Evolutionary conservation across 2,888 invertebrate genomes (phyloP).

Genomic region (Sylvicola cinctus): DNA sequence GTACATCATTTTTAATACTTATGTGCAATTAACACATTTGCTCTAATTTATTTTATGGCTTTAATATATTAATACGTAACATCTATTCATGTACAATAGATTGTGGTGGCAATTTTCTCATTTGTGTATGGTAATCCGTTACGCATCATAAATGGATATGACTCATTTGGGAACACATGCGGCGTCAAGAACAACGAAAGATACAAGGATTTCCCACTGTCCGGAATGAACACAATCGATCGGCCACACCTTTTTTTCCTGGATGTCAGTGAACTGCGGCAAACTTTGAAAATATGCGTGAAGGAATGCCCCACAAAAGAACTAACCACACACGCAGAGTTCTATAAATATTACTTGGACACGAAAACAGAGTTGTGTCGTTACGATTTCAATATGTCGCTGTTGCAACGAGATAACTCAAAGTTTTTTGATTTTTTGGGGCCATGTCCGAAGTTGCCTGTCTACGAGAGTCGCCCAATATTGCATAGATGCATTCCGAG

Average conservation of each 20-base stretch:
- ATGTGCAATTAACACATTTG: too few relatives aligned
- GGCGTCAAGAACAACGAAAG: slow-evolving; percentile 61
- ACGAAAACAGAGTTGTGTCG: slow-evolving; percentile 61
- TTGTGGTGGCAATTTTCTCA: slow-evolving; percentile 67
- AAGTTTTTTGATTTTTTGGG: slow-evolving; percentile 32
- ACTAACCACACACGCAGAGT: slow-evolving; percentile 38
- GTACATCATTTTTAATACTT: slow-evolving; percentile 6
- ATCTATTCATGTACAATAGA: too few relatives aligned
- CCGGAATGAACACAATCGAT: slow-evolving; percentile 61
- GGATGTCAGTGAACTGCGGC: slow-evolving; percentile 51
- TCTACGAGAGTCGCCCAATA: slow-evolving; percentile 56
- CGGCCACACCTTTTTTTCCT: slow-evolving; percentile 69
- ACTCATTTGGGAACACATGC: slow-evolving; percentile 89
- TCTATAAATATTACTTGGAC: slow-evolving; percentile 48
- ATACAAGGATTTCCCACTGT: slow-evolving; percentile 47
- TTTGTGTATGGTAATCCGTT: slow-evolving; percentile 73
- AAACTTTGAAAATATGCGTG: slow-evolving; percentile 74
- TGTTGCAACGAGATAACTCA: slow-evolving; percentile 23
- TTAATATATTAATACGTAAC: too few relatives aligned
- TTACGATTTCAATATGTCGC: slow-evolving; percentile 40
- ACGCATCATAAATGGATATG: slow-evolving; percentile 74
- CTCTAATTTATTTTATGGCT: too few relatives aligned
- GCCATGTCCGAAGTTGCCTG: slow-evolving; percentile 60
- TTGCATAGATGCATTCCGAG: slow-evolving; percentile 76
- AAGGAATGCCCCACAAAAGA: slow-evolving; percentile 59